phyloP scores from a whole-genome alignment of 1,140 invertebrate genomes.

The Nebria ingens region DNA sequence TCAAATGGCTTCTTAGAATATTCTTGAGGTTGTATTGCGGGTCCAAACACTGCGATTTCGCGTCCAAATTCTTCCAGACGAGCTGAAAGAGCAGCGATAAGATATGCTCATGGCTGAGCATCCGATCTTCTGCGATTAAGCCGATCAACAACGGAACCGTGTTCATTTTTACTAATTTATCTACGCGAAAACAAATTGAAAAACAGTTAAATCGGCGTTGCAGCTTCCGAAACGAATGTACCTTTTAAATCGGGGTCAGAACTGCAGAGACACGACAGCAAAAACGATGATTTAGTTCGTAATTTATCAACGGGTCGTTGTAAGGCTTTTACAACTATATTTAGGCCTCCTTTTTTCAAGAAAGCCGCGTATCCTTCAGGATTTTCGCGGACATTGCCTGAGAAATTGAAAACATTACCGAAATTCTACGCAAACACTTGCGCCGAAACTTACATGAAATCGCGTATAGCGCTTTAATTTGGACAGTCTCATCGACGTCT shows the following conservation, averaged over 20 bases:
- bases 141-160: conserved; percentile 22
- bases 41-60: conserved; percentile 22
- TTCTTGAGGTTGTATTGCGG: conserved; percentile 22
- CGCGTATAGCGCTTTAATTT: conserved; percentile 60
- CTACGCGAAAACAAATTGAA: too few species aligned
- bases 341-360: conserved; percentile 49
- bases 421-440: background rate
- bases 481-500: conserved; percentile 45
- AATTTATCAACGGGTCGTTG: conserved; percentile 47
- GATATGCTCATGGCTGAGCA: conserved; percentile 27
- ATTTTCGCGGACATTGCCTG: conserved; percentile 52
- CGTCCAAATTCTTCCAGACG: conserved; percentile 24
- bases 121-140: conserved; percentile 21
- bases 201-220: too few species aligned
- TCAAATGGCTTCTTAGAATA: conserved; percentile 21
- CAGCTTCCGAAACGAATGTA: conserved; percentile 26
- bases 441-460: conserved; percentile 53
- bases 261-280: conserved; percentile 48
- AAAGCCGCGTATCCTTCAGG: conserved; percentile 46
- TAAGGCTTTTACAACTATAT: conserved; percentile 47
- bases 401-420: conserved; percentile 18
- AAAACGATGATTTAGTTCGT: conserved; percentile 57
- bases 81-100: conserved; percentile 22
- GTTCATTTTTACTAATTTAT: background rate
- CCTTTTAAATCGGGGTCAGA: conserved; percentile 44